Evolutionary conservation across 2,888 invertebrate species (phyloP), one percentile per base, ranked within the genome.

Genomic region (Yponomeuta malinellus): DNA sequence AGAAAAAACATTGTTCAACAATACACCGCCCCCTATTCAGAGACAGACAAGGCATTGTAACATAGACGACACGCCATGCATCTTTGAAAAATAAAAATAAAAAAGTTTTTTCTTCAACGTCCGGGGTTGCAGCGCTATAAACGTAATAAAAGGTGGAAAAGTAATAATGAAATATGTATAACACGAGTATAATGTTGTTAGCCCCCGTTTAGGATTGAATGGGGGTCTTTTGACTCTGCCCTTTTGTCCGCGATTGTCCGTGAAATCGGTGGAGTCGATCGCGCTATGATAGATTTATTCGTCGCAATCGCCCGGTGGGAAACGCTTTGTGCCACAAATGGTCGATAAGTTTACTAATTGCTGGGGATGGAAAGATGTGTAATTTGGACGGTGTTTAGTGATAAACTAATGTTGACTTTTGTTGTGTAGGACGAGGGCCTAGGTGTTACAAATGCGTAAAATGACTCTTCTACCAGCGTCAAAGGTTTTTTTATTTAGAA

Each of bases 151-250:
- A 88, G 89, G 89, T 87, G 81, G 83, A 84, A 59, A 83, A 86
- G 87, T 88, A 89, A 90, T 90, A 89, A 90, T 91, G 90, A 90
- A 91, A 91, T 90, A 91, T 91, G 90, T 92, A 91, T 92, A 88
- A 92, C 91, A 92, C 83, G 88, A 84, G 88, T 89, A 92, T 91
- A 90, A 91, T 89, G 90, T 90, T 91, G 92, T 91, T 90, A 90
- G 88, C 83, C 85, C 83, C 87, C 83, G 85, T 85, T 89, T 86
- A 83, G 77, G 70, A 74, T 75, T 81, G 86, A 87, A 88, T 89
- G 87, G 80, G 76, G 78, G 79, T 76, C 84, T 82, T 91, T 90
- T 91, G 91, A 92, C 91, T 90, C 85, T 85, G 78, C 76, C 79
- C 86, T 81, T 84, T 91, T 90, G 85, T 88, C 78, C 78, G 78